These are phyloP conservation scores for Aproaerema taeniolella DNA, from an alignment of 2,888 invertebrate genomes.

Conservation along the genomic window DNA sequence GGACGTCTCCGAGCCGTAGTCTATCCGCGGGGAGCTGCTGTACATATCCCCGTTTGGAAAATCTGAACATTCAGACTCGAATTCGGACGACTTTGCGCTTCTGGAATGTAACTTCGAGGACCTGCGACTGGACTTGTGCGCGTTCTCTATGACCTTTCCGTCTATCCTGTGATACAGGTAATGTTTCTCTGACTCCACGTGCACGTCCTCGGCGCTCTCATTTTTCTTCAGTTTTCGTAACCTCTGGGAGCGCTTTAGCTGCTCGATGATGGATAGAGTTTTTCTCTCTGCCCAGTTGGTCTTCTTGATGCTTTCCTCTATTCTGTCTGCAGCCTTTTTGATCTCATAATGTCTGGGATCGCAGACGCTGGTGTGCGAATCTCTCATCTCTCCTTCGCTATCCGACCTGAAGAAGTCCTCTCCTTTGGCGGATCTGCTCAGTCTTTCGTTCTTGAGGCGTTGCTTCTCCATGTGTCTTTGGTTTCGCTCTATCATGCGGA, in stretches of 20 bases:
- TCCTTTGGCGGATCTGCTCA: slow-evolving; percentile 49
- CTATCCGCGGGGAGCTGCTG: slow-evolving; percentile 59
- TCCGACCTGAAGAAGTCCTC: slow-evolving; percentile 64
- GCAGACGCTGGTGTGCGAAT: slow-evolving; percentile 30
- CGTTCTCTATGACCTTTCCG: slow-evolving; percentile 72
- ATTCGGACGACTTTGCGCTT: slow-evolving; percentile 85
- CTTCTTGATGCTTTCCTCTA: slow-evolving; percentile 69
- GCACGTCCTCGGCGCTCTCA: slow-evolving; percentile 66
- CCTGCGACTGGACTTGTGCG: slow-evolving; percentile 71
- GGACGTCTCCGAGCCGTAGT: slow-evolving; percentile 78
- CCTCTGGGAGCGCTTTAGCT: slow-evolving; percentile 62
- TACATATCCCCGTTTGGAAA: slow-evolving; percentile 64
- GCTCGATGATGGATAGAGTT: slow-evolving; percentile 66
- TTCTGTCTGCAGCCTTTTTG: slow-evolving; percentile 57
- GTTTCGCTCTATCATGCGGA: slow-evolving; percentile 78
- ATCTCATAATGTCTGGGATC: slow-evolving; percentile 52
- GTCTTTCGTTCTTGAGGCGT: slow-evolving; percentile 60
- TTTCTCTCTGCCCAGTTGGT: slow-evolving; percentile 71
- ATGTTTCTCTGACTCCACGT: slow-evolving; percentile 65
- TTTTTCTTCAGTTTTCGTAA: slow-evolving; percentile 59
- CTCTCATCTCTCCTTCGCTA: slow-evolving; percentile 53
- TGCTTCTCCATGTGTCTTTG: slow-evolving; percentile 78
- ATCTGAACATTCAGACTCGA: slow-evolving; percentile 84
- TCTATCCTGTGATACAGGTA: slow-evolving; percentile 66
- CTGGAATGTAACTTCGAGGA: slow-evolving; percentile 70